Conservation (phyloP, 1,140 invertebrate genomes). For the Conus ventricosus region DNA sequence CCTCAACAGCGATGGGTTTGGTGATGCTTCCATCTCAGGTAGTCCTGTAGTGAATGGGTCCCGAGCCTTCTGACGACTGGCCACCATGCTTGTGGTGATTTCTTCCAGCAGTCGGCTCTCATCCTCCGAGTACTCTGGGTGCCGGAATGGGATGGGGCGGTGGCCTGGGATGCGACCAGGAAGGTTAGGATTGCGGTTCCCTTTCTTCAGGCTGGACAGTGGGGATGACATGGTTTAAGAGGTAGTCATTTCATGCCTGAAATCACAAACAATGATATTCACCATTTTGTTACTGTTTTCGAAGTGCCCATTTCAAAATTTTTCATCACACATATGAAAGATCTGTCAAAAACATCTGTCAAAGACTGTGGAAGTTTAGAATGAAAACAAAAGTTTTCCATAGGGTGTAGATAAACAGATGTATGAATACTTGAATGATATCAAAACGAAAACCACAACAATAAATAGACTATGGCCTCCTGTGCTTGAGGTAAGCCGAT, state of each 20-base stretch:
- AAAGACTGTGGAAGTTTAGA: too few relatives aligned
- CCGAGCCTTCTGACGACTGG: conserved; percentile 49
- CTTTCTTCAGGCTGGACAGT: conserved; percentile 41
- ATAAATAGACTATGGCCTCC: too few relatives aligned
- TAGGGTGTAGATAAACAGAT: too few relatives aligned
- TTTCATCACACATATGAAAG: too few relatives aligned
- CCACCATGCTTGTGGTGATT: conserved; percentile 64
- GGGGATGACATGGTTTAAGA: conserved; percentile 29
- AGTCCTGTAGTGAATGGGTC: conserved; percentile 57
- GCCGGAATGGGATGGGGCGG: conserved; percentile 61
- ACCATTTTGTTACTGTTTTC: background rate
- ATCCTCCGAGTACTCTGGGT: conserved; percentile 64
- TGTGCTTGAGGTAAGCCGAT: too few relatives aligned
- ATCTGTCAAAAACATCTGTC: too few relatives aligned
- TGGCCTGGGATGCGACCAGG: conserved; percentile 56
- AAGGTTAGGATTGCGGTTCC: conserved; percentile 36
- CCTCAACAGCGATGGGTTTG: conserved; percentile 11
- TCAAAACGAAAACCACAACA: too few relatives aligned
- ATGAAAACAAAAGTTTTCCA: too few relatives aligned
- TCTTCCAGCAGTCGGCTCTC: conserved; percentile 65
- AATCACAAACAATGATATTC: background rate
- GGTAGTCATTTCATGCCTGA: background rate
- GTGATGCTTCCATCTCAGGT: conserved; percentile 8
- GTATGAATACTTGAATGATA: too few relatives aligned
- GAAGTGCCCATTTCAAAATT: too few relatives aligned